Conservation (phyloP, 1,140 invertebrate genomes). For the Brachionus rubens region DNA sequence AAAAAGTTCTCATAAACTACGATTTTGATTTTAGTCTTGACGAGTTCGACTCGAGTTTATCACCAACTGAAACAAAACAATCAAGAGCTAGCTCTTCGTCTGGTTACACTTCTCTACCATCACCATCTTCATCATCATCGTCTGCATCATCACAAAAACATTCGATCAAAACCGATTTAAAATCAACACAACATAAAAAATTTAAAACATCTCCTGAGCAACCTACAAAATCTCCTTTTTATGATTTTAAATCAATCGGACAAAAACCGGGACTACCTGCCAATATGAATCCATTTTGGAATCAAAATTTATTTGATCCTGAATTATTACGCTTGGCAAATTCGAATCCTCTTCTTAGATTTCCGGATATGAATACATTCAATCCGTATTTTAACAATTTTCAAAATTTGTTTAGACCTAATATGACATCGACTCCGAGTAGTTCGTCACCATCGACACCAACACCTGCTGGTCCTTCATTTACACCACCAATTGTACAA, state of each 20-base stretch:
- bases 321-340: conserved; percentile 32
- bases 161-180: background rate
- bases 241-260: background rate
- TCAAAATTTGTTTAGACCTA: conserved; percentile 26
- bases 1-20: background rate
- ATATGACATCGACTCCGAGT: background rate
- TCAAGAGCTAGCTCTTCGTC: conserved; percentile 5
- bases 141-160: conserved; percentile 28
- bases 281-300: conserved; percentile 7
- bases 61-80: background rate
- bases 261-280: background rate
- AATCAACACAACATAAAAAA: background rate
- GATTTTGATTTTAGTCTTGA: background rate
- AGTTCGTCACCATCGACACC: background rate
- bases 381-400: conserved; percentile 23
- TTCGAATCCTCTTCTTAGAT: conserved; percentile 8
- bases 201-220: background rate
- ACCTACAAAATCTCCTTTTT: background rate
- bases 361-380: conserved; percentile 16
- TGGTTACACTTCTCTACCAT: conserved; percentile 26
- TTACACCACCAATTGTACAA: background rate
- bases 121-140: conserved; percentile 34
- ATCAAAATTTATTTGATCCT: background rate
- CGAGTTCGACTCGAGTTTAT: background rate
- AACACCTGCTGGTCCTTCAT: no score